Base-by-base conservation (phyloP, 2,888 invertebrate genomes). In the Halictus quadricinctus region DNA sequence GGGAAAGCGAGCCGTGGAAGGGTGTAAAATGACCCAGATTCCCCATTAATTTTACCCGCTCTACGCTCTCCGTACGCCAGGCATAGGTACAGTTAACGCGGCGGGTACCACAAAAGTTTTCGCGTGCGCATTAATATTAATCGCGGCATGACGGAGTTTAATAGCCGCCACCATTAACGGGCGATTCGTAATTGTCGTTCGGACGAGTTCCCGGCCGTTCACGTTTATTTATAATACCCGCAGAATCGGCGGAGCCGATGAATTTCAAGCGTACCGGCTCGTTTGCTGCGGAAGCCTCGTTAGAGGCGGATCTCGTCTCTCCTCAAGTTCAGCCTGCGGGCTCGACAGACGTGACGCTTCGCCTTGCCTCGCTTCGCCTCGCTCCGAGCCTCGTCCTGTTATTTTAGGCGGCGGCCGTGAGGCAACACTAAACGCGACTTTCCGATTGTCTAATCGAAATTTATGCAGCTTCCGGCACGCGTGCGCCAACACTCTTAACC, bases 171-270 rank as follows among this genome's bases (percentile, higher is more conserved):
- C 77, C 88, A 88, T 91, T 91, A 89, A 91, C 85, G 89, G 85
- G 78, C 83, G 85, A 88, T 91, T 90, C 91, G 92, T 92, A 92
- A 92, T 93, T 91, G 91, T 93, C 87, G 90, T 87, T 88, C 88
- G 88, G 86, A 86, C 90, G 88, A 89, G 91, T 91, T 91, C 91
- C 92, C n/a, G 72, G 89, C 89, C 91, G 91, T 92, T 86, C 86
- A 83, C 86, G 89, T 90, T 93, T 93, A 93, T 93, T 93, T 93
- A 92, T 92, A 92, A 91, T 90, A 88, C 90, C 89, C 91, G 90
- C 88, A 88, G 89, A 86, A 88, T 86, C 88, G 84, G 87, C 80
- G 80, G 82, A 69, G 86, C 84, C 87, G 87, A 89, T 89, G 89
- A 91, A 90, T 90, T 90, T 91, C 86, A 80, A 85, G 88, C 54